Percentiles rank a stretch among this genome's conserved stretches.
Evolutionary conservation across 2,888 invertebrate species (phyloP).

Genomic region (Achlya flavicornis): DNA sequence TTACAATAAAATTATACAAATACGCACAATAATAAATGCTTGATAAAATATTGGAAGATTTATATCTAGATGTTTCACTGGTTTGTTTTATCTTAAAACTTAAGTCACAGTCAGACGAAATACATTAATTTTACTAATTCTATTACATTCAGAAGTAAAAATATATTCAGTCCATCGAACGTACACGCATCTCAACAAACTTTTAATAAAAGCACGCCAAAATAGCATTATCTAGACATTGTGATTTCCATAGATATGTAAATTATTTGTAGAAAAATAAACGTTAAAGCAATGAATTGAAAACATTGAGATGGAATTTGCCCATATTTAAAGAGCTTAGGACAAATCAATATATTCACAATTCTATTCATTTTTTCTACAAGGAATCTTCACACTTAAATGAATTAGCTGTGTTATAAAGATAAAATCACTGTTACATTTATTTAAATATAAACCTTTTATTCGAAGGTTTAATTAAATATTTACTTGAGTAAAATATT

Average conservation of each 20-base stretch:
- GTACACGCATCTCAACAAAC: not conserved
- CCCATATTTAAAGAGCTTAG: not conserved
- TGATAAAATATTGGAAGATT: constrained; percentile 37
- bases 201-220: constrained; percentile 2
- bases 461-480: not conserved
- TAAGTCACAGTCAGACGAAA: constrained; percentile 3
- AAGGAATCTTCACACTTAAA: not conserved
- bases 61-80: constrained; percentile 11
- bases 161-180: constrained; percentile 5
- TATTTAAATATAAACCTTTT: not conserved
- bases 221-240: constrained; percentile 14
- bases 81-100: constrained; percentile 9
- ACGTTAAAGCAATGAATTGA: not conserved
- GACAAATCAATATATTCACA: not conserved
- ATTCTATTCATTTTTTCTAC: not conserved
- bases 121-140: not conserved
- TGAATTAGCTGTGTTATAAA: not conserved
- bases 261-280: constrained; percentile 24
- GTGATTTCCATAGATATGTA: constrained; percentile 24
- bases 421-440: not conserved
- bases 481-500: not conserved
- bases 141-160: constrained; percentile 4
- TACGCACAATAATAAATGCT: constrained; percentile 42
- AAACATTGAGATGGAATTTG: not conserved
- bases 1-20: constrained; percentile 48